Conservation (phyloP, 1,140 invertebrate species). For the Platorchestia sp. region DNA sequence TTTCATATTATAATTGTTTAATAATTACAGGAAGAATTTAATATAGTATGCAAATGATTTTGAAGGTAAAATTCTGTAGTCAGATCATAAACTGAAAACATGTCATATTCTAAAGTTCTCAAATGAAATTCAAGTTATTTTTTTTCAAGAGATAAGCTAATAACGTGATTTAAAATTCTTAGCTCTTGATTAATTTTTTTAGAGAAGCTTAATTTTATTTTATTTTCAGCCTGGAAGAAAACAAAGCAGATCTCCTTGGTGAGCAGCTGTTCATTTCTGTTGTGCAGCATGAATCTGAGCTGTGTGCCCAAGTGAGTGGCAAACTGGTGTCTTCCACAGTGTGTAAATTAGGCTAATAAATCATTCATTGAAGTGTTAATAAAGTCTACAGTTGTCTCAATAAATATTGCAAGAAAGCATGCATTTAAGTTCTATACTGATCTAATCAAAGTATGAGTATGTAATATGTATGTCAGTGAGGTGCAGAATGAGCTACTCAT, state of each 20-base stretch:
- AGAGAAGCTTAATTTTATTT: not conserved
- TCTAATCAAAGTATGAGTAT: no score
- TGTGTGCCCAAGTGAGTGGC: not conserved
- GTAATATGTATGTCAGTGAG: no score
- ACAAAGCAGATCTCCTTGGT: not conserved
- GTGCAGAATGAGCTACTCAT: no score
- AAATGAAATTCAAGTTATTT: not conserved
- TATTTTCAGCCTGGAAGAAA: not conserved
- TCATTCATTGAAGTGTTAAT: no score
- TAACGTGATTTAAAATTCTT: not conserved
- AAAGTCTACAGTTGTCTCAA: no score
- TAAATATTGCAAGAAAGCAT: no score
- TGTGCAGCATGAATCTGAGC: not conserved
- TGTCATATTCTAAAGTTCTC: not conserved
- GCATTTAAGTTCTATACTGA: no score
- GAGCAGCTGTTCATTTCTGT: not conserved
- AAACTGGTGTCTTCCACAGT: not conserved
- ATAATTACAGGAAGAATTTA: no score
- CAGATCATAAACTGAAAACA: not conserved
- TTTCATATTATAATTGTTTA: no score
- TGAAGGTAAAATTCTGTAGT: no score
- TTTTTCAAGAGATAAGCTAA: not conserved
- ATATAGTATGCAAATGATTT: no score
- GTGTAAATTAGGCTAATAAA: no score
- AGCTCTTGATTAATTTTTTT: not conserved